Conservation (phyloP, 2,888 invertebrate genomes). For the Scaptomyza cyrtandrae region DNA sequence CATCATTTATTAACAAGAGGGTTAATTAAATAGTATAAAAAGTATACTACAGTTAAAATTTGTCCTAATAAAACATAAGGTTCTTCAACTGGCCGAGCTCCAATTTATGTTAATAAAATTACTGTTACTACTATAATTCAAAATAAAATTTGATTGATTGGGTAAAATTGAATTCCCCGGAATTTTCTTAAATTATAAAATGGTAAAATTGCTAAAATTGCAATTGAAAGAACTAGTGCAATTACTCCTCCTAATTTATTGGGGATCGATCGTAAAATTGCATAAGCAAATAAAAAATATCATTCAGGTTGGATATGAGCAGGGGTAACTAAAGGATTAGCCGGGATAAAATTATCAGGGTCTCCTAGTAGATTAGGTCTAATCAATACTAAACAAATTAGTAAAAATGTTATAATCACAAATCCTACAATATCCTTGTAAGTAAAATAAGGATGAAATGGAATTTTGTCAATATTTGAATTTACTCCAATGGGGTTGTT, state of each 20-base stretch:
- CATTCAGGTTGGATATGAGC: neutral
- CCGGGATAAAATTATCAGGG: neutral
- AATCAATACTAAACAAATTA: neutral
- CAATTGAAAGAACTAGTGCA: too few species aligned
- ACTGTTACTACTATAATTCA: too few species aligned
- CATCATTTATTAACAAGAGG: too few species aligned
- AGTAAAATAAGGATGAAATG: too few species aligned
- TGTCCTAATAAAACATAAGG: neutral
- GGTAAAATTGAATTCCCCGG: too few species aligned
- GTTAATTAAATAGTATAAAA: too few species aligned
- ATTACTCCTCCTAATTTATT: constrained; percentile 84
- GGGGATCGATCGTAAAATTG: neutral
- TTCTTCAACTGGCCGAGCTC: neutral
- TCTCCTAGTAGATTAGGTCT: neutral
- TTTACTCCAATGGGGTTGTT: neutral
- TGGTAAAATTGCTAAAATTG: too few species aligned
- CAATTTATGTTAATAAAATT: neutral
- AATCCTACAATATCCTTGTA: too few species aligned
- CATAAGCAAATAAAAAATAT: neutral
- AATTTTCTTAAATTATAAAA: too few species aligned
- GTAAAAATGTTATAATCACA: neutral
- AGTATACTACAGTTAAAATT: too few species aligned
- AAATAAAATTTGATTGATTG: too few species aligned
- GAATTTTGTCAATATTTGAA: neutral
- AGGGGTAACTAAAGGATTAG: neutral